Evolutionary conservation across 2,113 vertebrate species (phyloP).

Genomic region (Dipodomys ordii): DNA sequence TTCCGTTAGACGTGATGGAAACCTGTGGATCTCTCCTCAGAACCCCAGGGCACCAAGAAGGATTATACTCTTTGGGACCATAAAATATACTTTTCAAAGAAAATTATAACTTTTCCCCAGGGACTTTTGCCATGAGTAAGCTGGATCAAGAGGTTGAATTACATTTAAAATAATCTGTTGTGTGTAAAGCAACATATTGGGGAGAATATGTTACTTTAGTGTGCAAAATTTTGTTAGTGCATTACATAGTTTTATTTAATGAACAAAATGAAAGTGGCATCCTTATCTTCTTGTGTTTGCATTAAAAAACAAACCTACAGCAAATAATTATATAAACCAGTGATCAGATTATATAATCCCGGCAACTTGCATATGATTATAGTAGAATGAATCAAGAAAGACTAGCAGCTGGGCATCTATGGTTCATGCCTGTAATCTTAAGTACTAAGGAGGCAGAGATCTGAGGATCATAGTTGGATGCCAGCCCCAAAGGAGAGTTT

Average conservation of each 20-base stretch:
- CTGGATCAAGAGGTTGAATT: constrained; percentile 12
- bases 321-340: background rate
- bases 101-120: background rate
- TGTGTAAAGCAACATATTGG: constrained; percentile 10
- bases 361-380: background rate
- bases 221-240: too few species aligned
- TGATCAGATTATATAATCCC: background rate
- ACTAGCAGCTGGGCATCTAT: background rate
- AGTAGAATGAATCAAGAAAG: background rate
- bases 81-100: constrained; percentile 4
- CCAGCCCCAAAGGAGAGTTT: too few species aligned
- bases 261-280: constrained; percentile 5
- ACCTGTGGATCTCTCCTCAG: background rate
- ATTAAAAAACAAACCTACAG: constrained; percentile 34
- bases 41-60: background rate
- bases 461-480: background rate
- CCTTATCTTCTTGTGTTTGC: background rate
- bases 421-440: too few species aligned
- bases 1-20: constrained; percentile 17
- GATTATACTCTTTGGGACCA: background rate
- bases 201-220: too few species aligned
- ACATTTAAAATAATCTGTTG: constrained; percentile 11
- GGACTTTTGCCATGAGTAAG: background rate
- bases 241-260: background rate
- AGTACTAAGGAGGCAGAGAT: too few species aligned